phyloP scores from a whole-genome alignment of 2,113 vertebrate species.

The Lepisosteus osseus region DNA sequence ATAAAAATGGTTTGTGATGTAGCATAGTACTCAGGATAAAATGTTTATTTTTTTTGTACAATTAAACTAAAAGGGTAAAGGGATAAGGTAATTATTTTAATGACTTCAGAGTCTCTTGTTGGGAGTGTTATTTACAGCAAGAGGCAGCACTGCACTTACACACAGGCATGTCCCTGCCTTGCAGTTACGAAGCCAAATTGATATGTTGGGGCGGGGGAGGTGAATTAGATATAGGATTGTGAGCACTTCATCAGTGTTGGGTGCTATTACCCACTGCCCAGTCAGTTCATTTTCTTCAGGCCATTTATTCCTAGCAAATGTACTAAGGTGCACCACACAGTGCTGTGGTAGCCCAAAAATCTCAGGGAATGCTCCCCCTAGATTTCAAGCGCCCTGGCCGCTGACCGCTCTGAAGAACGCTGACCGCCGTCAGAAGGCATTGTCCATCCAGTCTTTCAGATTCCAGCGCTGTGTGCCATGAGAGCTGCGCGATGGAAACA shows the following conservation, averaged over 20 bases:
- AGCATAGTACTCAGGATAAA: no score
- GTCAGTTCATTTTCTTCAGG: background rate
- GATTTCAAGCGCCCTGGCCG: no score
- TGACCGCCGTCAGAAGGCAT: no score
- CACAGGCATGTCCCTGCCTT: background rate
- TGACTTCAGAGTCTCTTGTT: conserved; percentile 1
- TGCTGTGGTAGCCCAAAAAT: no score
- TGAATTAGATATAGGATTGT: background rate
- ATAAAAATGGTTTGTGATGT: no score
- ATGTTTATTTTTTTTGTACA: background rate
- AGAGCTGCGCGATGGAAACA: background rate
- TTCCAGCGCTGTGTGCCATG: no score
- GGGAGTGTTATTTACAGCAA: background rate
- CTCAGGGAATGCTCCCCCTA: no score
- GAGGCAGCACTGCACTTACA: background rate
- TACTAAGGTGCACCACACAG: background rate
- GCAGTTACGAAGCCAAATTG: background rate
- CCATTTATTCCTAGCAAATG: background rate
- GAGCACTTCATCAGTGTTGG: background rate
- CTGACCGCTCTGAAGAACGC: no score
- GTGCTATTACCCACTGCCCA: background rate
- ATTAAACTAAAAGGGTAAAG: background rate
- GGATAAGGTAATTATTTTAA: background rate
- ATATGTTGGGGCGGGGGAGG: background rate
- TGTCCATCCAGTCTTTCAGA: no score